Conservation (phyloP, 2,113 vertebrate species). For the Procapra przewalskii region DNA sequence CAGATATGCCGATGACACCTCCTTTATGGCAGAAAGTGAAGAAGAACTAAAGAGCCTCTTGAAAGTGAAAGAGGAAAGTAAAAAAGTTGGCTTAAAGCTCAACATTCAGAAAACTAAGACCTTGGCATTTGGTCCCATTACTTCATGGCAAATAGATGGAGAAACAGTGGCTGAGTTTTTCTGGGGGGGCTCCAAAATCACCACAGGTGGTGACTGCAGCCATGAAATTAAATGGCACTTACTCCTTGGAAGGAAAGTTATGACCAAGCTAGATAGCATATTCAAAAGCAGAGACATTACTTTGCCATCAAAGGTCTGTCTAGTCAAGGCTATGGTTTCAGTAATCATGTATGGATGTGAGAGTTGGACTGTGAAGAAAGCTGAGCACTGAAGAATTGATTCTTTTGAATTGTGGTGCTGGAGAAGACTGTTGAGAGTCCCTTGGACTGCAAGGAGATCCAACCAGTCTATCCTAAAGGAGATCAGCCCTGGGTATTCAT, state of each 20-base stretch:
- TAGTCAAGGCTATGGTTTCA: background rate
- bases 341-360: background rate
- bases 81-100: background rate
- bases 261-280: background rate
- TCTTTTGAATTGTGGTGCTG: background rate
- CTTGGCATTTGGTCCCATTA: background rate
- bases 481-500: background rate
- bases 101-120: background rate
- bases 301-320: background rate
- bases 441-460: background rate
- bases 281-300: background rate
- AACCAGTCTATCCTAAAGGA: background rate
- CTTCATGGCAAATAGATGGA: background rate
- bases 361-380: background rate
- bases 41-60: background rate
- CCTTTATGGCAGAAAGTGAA: background rate
- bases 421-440: background rate
- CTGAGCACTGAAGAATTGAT: fast-evolving
- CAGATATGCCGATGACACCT: background rate
- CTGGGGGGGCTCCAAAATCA: background rate
- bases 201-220: background rate
- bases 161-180: background rate
- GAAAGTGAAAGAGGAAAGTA: background rate
- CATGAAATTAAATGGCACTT: background rate
- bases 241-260: background rate